phyloP scores from a whole-genome alignment of 2,797 vertebrate genomes.

The Orientallactaga sibirica region DNA sequence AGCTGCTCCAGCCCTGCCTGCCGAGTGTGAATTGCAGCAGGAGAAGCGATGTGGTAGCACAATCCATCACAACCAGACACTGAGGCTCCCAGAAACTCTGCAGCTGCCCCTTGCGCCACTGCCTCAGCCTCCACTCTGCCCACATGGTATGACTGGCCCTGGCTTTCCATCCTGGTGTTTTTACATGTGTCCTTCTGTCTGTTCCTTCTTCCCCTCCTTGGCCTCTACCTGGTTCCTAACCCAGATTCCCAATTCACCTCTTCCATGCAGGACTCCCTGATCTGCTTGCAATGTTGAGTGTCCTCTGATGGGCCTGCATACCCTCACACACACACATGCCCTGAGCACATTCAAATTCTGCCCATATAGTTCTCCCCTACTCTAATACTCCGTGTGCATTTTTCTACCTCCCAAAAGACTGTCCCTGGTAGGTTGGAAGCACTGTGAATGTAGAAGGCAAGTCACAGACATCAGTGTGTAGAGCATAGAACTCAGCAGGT shows the following conservation, averaged over 20 bases:
- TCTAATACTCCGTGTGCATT: not conserved
- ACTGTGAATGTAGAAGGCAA: not conserved
- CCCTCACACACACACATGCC: not conserved
- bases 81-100: rapidly evolving
- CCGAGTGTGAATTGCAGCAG: not conserved
- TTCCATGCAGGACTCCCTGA: not conserved
- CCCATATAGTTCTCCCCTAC: too few relatives aligned
- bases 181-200: not conserved
- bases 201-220: not conserved
- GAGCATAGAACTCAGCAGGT: not conserved
- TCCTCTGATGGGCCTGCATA: not conserved
- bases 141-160: rapidly evolving
- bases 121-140: not conserved
- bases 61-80: rapidly evolving
- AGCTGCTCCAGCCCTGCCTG: not conserved
- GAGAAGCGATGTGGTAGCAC: rapidly evolving
- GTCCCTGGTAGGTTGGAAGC: not conserved
- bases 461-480: not conserved
- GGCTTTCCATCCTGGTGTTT: not conserved
- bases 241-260: conserved; percentile 13
- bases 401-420: not conserved
- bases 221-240: not conserved
- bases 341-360: not conserved
- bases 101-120: rapidly evolving
- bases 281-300: not conserved